Conservation (phyloP, 2,888 invertebrate species). For the Colletes collaris region DNA sequence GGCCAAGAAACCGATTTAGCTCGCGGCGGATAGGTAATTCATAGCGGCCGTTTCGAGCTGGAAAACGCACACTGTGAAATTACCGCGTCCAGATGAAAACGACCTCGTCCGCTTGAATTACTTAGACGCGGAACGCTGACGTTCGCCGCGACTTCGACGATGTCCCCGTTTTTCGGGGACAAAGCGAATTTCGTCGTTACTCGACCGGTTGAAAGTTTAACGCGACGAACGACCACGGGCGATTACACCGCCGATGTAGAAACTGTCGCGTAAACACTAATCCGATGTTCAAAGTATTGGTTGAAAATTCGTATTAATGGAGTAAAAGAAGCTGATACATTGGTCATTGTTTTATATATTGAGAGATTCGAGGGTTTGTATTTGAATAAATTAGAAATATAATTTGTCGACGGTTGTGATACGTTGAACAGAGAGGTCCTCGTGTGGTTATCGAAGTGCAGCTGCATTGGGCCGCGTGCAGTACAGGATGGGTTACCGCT, state of each 20-base stretch:
- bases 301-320: no score
- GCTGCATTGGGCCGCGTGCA: no score
- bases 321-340: no score
- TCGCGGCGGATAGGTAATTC: constrained; percentile 32
- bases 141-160: not conserved
- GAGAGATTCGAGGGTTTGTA: no score
- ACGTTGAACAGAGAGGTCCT: no score
- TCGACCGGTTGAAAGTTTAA: not conserved
- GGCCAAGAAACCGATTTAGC: constrained; percentile 24
- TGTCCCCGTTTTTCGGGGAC: not conserved
- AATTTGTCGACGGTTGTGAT: no score
- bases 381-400: no score
- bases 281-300: no score
- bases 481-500: no score
- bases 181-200: constrained; percentile 1
- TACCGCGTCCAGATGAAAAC: constrained; percentile 39
- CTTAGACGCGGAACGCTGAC: constrained; percentile 16
- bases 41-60: constrained; percentile 13
- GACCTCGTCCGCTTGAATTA: constrained; percentile 46
- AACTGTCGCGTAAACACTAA: no score
- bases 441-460: no score
- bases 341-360: no score
- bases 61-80: constrained; percentile 42
- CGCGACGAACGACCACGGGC: constrained; percentile 13
- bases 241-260: not conserved